These are phyloP conservation scores for Dione vanillae DNA, from an alignment of 2,888 invertebrate genomes.

Conservation along the genomic window DNA sequence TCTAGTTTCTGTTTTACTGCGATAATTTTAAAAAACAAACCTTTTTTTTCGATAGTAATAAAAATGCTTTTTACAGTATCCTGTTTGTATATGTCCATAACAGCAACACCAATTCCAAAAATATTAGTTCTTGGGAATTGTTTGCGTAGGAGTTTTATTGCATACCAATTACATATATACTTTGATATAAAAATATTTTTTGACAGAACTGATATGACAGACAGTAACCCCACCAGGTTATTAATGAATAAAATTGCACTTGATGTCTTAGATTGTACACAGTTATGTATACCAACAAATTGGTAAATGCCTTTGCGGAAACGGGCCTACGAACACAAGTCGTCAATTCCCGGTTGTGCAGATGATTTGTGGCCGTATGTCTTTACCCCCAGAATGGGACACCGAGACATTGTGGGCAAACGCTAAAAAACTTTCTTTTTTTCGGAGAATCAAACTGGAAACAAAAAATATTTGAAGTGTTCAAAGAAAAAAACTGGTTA, in stretches of 20 bases:
- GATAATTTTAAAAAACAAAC: too few relatives aligned
- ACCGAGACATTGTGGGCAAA: conserved; percentile 62
- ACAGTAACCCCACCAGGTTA: neutral
- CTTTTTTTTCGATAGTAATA: conserved; percentile 10
- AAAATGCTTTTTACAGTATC: conserved; percentile 8
- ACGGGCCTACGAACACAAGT: conserved; percentile 38
- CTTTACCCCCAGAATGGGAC: conserved; percentile 66
- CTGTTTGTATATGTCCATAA: neutral
- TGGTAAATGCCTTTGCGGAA: conserved; percentile 26
- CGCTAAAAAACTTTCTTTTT: conserved; percentile 66
- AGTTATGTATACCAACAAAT: conserved; percentile 12
- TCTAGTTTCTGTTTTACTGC: too few relatives aligned
- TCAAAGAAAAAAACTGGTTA: conserved; percentile 53
- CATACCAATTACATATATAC: neutral
- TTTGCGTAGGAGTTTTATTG: neutral
- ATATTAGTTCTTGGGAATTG: neutral
- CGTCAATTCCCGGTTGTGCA: conserved; percentile 58
- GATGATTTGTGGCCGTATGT: conserved; percentile 66
- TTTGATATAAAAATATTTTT: neutral
- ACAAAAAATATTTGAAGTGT: conserved; percentile 54
- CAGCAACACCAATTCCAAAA: neutral
- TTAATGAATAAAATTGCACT: neutral
- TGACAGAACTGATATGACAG: neutral
- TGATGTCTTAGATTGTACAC: neutral
- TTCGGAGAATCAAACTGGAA: conserved; percentile 58